A percentile compares a stretch with the other conserved stretches of the same genome.
phyloP scores from a whole-genome alignment of 2,113 vertebrate genomes.

The Sula dactylatra region DNA sequence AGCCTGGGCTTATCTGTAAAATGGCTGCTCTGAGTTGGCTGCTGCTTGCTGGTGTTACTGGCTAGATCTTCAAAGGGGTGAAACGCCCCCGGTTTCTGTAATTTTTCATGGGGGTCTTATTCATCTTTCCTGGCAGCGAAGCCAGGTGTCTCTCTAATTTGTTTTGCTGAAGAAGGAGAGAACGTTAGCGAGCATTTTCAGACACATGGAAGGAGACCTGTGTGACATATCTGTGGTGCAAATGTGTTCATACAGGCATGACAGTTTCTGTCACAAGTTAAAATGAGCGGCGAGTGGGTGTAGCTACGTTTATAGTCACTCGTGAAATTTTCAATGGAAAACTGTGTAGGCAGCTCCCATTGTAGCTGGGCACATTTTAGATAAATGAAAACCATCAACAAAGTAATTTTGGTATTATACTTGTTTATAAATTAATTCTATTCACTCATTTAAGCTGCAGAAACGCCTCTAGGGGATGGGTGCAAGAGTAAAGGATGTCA shows the following conservation, averaged over 20 bases:
- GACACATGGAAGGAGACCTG: conserved; percentile 51
- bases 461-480: neutral
- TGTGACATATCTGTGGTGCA: conserved; percentile 48
- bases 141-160: neutral
- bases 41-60: neutral
- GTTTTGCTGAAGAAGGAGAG: neutral
- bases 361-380: conserved; percentile 48
- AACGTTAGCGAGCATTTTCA: neutral
- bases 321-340: conserved; percentile 67
- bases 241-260: conserved; percentile 63
- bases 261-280: conserved; percentile 68
- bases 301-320: conserved; percentile 49
- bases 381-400: conserved; percentile 61
- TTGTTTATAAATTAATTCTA: conserved; percentile 35
- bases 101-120: neutral
- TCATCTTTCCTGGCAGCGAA: neutral
- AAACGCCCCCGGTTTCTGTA: neutral
- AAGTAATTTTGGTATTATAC: conserved; percentile 29
- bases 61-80: conserved; percentile 24
- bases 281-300: conserved; percentile 58
- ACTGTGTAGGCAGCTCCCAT: conserved; percentile 60
- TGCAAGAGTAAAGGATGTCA: neutral
- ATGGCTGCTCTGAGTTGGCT: neutral
- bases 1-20: neutral
- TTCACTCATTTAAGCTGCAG: neutral